Evolutionary conservation across 2,888 invertebrate species (phyloP).

Genomic region (Schizotus pectinicornis): DNA sequence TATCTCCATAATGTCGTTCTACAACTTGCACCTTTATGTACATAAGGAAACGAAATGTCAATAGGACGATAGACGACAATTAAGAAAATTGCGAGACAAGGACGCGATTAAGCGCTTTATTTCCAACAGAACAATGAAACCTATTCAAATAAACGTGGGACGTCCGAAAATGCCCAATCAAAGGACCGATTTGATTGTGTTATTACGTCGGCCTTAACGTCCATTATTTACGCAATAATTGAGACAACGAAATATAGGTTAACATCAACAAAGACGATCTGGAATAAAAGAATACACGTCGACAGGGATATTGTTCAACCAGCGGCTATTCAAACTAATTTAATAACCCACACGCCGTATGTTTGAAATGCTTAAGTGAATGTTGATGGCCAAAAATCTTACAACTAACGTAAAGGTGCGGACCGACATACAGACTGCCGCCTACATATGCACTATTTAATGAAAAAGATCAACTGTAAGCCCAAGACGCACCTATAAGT

Average conservation of each 20-base stretch:
- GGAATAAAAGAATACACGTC: not conserved
- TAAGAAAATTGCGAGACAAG: conserved; percentile 22
- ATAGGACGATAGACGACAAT: conserved; percentile 24
- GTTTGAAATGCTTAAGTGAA: too few relatives aligned
- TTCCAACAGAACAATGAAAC: not conserved
- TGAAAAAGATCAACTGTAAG: too few relatives aligned
- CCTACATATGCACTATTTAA: too few relatives aligned
- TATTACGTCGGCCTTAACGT: conserved; percentile 1
- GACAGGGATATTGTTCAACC: too few relatives aligned
- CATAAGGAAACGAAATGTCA: conserved; percentile 22
- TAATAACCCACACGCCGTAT: too few relatives aligned
- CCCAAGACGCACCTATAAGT: too few relatives aligned
- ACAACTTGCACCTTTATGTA: conserved; percentile 23
- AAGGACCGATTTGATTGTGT: conserved; percentile 3
- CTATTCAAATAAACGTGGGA: conserved; percentile 14
- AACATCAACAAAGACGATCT: conserved; percentile 6
- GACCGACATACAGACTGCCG: too few relatives aligned
- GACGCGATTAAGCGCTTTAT: conserved; percentile 20
- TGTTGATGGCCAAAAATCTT: too few relatives aligned
- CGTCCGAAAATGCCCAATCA: conserved; percentile 18
- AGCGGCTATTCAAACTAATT: too few relatives aligned
- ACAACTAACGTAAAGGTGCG: too few relatives aligned
- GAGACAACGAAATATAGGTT: not conserved
- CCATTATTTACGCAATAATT: conserved; percentile 16
- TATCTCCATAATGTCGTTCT: conserved; percentile 17